Evolutionary conservation across 35 echinoderm and acorn worm genomes (phyloP).

Genomic region (Heliocidaris erythrogramma): DNA sequence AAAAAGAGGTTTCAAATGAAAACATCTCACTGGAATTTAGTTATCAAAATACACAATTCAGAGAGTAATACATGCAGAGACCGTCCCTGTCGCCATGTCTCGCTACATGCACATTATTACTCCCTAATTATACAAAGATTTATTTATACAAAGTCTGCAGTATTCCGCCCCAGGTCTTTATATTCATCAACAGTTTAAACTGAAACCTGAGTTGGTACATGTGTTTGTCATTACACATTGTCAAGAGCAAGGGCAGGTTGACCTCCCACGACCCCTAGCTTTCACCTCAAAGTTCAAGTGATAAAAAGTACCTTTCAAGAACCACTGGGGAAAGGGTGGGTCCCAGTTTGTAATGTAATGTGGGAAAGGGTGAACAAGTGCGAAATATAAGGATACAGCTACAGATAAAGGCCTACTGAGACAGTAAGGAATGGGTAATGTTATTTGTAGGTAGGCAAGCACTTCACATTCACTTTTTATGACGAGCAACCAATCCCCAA

Average conservation of each 20-base stretch:
- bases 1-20: neutral
- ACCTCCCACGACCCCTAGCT: conserved; percentile 5
- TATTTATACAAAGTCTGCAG: neutral
- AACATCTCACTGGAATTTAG: neutral
- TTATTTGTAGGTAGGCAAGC: too few relatives aligned
- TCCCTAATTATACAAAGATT: conserved; percentile 2
- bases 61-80: neutral
- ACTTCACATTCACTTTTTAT: too few relatives aligned
- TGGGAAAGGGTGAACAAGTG: neutral
- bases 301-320: conserved; percentile 33
- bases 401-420: too few relatives aligned
- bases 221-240: conserved; percentile 42
- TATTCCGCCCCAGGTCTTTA: neutral
- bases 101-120: neutral
- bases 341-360: neutral
- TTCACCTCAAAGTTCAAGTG: neutral
- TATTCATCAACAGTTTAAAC: neutral
- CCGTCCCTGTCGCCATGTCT: neutral
- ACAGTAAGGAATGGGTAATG: too few relatives aligned
- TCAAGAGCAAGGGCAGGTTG: neutral
- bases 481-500: too few relatives aligned
- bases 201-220: neutral
- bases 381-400: neutral
- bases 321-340: neutral
- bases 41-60: neutral